Conservation (phyloP, 2,113 vertebrate species). For the Saccopteryx bilineata region DNA sequence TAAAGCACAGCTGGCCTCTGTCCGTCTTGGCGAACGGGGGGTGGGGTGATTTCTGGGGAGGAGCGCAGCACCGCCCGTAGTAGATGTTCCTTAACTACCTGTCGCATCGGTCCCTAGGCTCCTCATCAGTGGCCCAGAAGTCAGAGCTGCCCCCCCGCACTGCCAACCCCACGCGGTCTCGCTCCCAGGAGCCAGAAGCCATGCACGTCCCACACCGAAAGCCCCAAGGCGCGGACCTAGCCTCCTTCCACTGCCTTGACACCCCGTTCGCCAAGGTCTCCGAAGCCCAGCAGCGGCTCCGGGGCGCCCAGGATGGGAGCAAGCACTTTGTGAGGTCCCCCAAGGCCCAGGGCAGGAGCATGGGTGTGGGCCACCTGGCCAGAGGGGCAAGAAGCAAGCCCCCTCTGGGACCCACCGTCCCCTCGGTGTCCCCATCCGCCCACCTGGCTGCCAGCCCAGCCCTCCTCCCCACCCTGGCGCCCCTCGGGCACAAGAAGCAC, state of each 20-base stretch:
- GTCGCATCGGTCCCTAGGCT: constrained; percentile 87
- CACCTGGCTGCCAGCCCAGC: constrained; percentile 90
- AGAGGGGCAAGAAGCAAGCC: constrained; percentile 93
- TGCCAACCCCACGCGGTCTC: constrained; percentile 94
- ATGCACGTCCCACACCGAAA: constrained; percentile 93
- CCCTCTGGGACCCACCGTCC: constrained; percentile 79
- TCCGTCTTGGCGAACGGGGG: neutral
- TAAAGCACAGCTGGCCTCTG: neutral
- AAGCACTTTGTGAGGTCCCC: constrained; percentile 95
- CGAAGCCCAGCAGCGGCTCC: constrained; percentile 89
- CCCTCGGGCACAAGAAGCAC: constrained; percentile 95
- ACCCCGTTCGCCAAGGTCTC: constrained; percentile 87
- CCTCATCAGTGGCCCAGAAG: constrained; percentile 90
- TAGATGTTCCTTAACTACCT: constrained; percentile 53
- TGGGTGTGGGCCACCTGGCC: constrained; percentile 88
- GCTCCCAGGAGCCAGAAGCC: constrained; percentile 97
- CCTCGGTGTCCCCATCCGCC: constrained; percentile 86
- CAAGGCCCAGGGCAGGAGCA: constrained; percentile 91
- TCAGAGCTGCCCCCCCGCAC: constrained; percentile 91
- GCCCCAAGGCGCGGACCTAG: constrained; percentile 90
- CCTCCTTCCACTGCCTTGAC: constrained; percentile 87
- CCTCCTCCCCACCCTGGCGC: constrained; percentile 90
- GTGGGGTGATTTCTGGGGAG: neutral
- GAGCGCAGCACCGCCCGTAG: neutral
- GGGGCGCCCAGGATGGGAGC: constrained; percentile 91